Evolutionary conservation across 1,140 invertebrate species (phyloP).

Genomic region (Melanaphis sacchari): DNA sequence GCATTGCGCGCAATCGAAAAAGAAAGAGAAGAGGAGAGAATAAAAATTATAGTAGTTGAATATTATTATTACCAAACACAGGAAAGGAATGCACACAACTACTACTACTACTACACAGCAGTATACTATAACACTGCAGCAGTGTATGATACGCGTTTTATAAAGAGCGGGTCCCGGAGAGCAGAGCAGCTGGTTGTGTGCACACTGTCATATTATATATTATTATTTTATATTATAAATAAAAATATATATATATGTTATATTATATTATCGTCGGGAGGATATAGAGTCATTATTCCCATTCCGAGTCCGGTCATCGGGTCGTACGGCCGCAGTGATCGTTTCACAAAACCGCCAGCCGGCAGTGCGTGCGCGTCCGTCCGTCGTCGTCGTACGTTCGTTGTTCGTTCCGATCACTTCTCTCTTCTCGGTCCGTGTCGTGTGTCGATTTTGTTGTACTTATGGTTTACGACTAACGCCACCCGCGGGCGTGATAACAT

Average conservation of each 20-base stretch:
- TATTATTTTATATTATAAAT: conserved; percentile 35
- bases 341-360: conserved; percentile 56
- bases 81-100: conserved; percentile 51
- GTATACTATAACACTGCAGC: conserved; percentile 4
- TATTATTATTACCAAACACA: conserved; percentile 43
- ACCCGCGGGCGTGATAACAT: not conserved
- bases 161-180: conserved; percentile 25
- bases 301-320: conserved; percentile 57
- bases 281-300: conserved; percentile 58
- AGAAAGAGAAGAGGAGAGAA: not conserved
- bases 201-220: conserved; percentile 57
- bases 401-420: not conserved
- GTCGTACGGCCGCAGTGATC: conserved; percentile 54
- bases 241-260: not conserved
- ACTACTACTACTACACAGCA: not conserved
- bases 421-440: not conserved
- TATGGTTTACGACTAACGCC: not conserved
- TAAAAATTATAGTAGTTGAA: conserved; percentile 32
- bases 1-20: conserved; percentile 21
- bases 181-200: conserved; percentile 50
- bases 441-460: not conserved
- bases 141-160: not conserved
- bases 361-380: conserved; percentile 16
- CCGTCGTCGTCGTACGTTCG: conserved; percentile 9
- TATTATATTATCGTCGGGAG: conserved; percentile 50